A percentile compares a stretch with the other conserved stretches of the same genome.
Evolutionary conservation across 1,140 invertebrate genomes (phyloP).

Genomic region (Macrosteles quadrilineatus): DNA sequence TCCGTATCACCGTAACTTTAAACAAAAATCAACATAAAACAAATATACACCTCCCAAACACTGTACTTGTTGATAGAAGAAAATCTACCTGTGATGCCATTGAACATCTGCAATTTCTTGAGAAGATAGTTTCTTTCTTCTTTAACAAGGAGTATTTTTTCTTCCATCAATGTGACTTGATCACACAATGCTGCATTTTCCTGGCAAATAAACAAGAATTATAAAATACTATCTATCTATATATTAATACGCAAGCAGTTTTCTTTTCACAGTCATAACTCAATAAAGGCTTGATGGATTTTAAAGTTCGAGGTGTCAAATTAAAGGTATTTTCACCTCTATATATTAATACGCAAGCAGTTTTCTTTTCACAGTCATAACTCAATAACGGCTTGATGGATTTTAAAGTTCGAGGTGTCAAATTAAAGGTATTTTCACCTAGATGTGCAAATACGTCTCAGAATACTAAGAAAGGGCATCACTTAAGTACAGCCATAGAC

Average conservation of each 20-base stretch:
- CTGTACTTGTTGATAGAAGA: too few species aligned
- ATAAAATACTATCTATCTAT: not conserved
- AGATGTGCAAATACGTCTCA: too few species aligned
- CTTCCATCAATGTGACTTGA: slow-evolving; percentile 75
- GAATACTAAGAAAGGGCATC: too few species aligned
- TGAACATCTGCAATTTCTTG: slow-evolving; percentile 65
- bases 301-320: not conserved
- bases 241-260: too few species aligned
- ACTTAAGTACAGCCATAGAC: too few species aligned
- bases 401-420: too few species aligned
- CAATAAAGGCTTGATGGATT: not conserved
- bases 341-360: not conserved
- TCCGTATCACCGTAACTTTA: too few species aligned
- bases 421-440: too few species aligned
- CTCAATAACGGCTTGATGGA: too few species aligned
- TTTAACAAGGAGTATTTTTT: slow-evolving; percentile 70
- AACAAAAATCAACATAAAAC: too few species aligned
- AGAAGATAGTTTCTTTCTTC: slow-evolving; percentile 74
- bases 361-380: too few species aligned
- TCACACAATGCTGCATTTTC: slow-evolving; percentile 76
- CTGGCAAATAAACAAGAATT: slow-evolving; percentile 28
- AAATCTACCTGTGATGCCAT: slow-evolving; percentile 56
- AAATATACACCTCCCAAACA: not conserved
- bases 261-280: too few species aligned
- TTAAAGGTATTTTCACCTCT: not conserved